phyloP scores from a whole-genome alignment of 2,113 vertebrate species.

The Galeopterus variegatus region DNA sequence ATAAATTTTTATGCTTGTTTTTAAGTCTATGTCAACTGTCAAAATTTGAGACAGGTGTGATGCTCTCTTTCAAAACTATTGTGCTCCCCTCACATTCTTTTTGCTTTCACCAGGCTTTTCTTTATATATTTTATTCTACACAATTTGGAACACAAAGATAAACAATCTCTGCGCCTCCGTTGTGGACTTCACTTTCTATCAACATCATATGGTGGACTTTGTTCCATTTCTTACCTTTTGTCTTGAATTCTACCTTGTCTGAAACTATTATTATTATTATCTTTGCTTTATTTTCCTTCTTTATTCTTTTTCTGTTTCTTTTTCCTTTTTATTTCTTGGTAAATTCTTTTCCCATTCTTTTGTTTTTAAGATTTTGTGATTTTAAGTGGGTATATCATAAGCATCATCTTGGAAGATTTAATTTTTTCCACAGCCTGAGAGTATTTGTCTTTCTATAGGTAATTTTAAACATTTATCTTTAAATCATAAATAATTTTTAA shows the following conservation, averaged over 20 bases:
- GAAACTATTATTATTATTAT: not conserved
- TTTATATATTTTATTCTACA: not conserved
- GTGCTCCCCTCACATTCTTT: not conserved
- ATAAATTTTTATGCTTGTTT: not conserved
- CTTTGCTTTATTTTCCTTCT: not conserved
- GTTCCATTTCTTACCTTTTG: not conserved
- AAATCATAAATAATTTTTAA: conserved; percentile 47
- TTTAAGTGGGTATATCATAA: not conserved
- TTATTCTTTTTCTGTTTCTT: not conserved
- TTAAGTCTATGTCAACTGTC: not conserved
- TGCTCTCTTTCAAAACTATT: not conserved
- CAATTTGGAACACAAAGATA: not conserved
- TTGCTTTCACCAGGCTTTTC: not conserved
- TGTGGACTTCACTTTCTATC: not conserved
- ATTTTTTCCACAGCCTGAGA: not conserved
- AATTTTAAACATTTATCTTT: conserved; percentile 43
- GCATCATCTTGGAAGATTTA: conserved; percentile 15
- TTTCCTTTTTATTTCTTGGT: not conserved
- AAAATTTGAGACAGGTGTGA: conserved; percentile 27
- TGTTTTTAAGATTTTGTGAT: conserved; percentile 49
- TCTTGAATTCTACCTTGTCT: conserved; percentile 40
- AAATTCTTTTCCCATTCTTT: not conserved
- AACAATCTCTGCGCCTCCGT: not conserved
- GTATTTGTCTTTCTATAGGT: not conserved
- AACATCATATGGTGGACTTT: not conserved